Evolutionary conservation across 2,888 invertebrate genomes (phyloP).

Genomic region (Strigamia maritima): DNA sequence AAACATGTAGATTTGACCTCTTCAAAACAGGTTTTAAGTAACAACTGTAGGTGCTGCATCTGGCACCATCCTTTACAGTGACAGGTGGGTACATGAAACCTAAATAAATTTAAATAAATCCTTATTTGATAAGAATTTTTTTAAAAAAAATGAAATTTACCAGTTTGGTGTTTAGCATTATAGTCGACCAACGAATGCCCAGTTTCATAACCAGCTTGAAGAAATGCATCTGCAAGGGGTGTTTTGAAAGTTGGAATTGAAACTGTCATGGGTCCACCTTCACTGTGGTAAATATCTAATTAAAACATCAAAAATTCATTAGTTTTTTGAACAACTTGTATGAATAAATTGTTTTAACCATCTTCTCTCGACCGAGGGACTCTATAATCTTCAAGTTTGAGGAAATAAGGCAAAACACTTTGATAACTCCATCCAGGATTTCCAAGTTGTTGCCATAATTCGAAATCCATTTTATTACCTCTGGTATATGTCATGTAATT

Average conservation of each 20-base stretch:
- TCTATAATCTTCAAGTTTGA: conserved; percentile 53
- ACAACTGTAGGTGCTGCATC: not conserved
- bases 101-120: not conserved
- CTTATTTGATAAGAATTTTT: too few species aligned
- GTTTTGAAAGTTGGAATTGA: conserved; percentile 45
- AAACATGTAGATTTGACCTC: not conserved
- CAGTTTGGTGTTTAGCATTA: conserved; percentile 52
- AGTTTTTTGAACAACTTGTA: not conserved
- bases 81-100: conserved; percentile 30
- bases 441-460: conserved; percentile 53
- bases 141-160: conserved; percentile 45
- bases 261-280: conserved; percentile 47
- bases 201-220: conserved; percentile 60
- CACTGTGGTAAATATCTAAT: conserved; percentile 45
- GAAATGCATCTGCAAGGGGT: conserved; percentile 47
- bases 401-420: conserved; percentile 55
- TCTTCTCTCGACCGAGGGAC: conserved; percentile 45
- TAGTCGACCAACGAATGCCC: conserved; percentile 57
- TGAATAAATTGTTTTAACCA: not conserved
- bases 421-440: conserved; percentile 55
- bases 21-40: not conserved
- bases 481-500: conserved; percentile 57
- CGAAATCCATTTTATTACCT: conserved; percentile 54
- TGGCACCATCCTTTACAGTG: not conserved
- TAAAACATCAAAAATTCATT: conserved; percentile 12